Evolutionary conservation across 1,140 invertebrate genomes (phyloP), one percentile per base, ranked within the genome.

Genomic region (Saccostrea echinata): DNA sequence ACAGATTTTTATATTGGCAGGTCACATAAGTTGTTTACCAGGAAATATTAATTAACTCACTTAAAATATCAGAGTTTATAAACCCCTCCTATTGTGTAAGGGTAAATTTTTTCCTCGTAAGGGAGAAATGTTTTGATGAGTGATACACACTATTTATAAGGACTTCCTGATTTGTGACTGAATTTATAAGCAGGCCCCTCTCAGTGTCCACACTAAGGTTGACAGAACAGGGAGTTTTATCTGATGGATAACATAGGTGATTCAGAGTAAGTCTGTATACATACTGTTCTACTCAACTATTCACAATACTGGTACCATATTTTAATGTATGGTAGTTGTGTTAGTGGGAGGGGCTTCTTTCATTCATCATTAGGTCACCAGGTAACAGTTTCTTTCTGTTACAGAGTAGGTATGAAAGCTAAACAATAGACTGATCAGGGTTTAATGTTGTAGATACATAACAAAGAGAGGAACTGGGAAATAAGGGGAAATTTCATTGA

Each of bases 161-260:
- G 68, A 76, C 68, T 76, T 76, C 68, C 68, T 76, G 68, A 76
- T 76, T 3, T 76, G 11, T 33, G 68, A 76, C 68, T 27, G 27
- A 76, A 33, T 30, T 71, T 12, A 6, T 21, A n/a, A 61, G 55
- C 16, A 30, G 68, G 13, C 11, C 68, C 33, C 30, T 61, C 68
- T 30, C 68, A 16, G 27, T 76, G 27, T 27, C 27, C 27, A 30
- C 3, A 30, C 68, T 76, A 11, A 30, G 13, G 8, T 30, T 16
- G 27, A 33, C 24, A 27, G 16, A 27, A 33, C 68, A 33, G 27
- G 24, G 16, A 13, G 24, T 13, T 16, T 1, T 6, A 61, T 61
- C n/a, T 76, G 9, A 76, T 76, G 68, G 68, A 76, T 16, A 76
- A 76, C 12, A 30, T 33, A 3, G 24, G 68, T 30, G 68, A 76